These are phyloP conservation scores for Polymixis lichenea DNA, from an alignment of 2,888 invertebrate genomes.

Conservation along the genomic window DNA sequence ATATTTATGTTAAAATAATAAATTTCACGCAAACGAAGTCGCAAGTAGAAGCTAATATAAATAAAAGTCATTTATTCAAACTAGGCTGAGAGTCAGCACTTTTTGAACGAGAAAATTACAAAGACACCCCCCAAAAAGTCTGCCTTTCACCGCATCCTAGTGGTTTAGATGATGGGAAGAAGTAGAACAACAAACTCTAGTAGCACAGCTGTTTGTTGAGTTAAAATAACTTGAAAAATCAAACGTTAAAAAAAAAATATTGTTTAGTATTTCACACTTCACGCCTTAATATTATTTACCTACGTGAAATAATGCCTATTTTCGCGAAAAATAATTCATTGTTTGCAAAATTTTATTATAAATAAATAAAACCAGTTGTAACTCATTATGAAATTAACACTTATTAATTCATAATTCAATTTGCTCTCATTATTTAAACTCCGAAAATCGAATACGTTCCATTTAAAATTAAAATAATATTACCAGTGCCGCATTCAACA, in stretches of 20 bases:
- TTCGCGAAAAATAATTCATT: neutral
- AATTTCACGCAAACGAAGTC: no score
- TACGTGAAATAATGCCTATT: neutral
- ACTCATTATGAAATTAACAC: neutral
- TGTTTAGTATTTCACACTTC: neutral
- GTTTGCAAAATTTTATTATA: neutral
- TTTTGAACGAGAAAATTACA: no score
- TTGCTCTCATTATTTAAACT: constrained; percentile 22
- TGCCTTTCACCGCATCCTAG: neutral
- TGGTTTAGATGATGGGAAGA: neutral
- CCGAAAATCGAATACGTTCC: neutral
- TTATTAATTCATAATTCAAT: constrained; percentile 18
- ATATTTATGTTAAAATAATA: no score
- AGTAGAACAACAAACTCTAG: neutral
- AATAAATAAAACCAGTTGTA: neutral
- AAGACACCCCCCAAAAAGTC: no score
- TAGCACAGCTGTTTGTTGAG: no score
- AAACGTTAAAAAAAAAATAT: neutral
- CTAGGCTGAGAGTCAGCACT: neutral
- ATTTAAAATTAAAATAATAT: constrained; percentile 31
- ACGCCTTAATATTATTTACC: neutral
- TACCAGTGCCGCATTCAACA: constrained; percentile 4
- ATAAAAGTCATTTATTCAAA: neutral
- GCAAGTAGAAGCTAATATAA: neutral
- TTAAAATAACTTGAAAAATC: no score